Evolutionary conservation across 1,140 invertebrate species (phyloP).

Genomic region (Drosophila bifasciata): DNA sequence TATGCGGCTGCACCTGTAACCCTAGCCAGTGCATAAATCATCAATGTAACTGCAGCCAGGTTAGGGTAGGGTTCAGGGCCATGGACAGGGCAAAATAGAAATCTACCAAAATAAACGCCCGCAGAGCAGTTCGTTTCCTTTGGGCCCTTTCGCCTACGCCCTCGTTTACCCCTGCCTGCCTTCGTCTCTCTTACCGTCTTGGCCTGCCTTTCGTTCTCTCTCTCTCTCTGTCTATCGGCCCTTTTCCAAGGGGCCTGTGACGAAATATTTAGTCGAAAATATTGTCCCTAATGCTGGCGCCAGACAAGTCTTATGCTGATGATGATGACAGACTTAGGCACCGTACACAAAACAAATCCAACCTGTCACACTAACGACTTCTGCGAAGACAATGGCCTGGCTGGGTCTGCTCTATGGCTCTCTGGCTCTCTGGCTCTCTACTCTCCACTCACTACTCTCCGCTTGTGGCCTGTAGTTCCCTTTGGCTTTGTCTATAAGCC

Average conservation of each 20-base stretch:
- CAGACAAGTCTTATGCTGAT: conserved; percentile 83
- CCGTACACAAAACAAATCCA: conserved; percentile 77
- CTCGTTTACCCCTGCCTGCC: conserved; percentile 38
- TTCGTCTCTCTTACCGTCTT: conserved; percentile 11
- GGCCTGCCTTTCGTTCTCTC: conserved; percentile 22
- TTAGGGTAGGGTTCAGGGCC: conserved; percentile 1
- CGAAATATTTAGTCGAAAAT: conserved; percentile 83
- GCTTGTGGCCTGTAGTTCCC: conserved; percentile 29
- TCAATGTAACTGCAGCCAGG: conserved; percentile 58
- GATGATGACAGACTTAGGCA: conserved; percentile 83
- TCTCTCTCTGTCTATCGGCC: not conserved
- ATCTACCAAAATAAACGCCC: conserved; percentile 77
- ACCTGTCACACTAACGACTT: conserved; percentile 84
- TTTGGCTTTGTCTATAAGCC: conserved; percentile 68
- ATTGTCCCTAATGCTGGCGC: conserved; percentile 83
- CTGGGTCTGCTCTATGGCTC: conserved; percentile 4
- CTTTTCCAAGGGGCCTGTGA: conserved; percentile 61
- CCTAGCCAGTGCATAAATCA: conserved; percentile 65
- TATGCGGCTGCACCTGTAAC: conserved; percentile 60
- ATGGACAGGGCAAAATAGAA: conserved; percentile 29
- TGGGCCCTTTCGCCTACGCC: conserved; percentile 54
- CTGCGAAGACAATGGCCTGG: conserved; percentile 77
- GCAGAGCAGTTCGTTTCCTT: conserved; percentile 54
- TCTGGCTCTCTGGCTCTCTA: conserved; percentile 9
- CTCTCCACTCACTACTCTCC: conserved; percentile 1